Evolutionary conservation across 2,113 vertebrate genomes (phyloP), one percentile per base, ranked within the genome.

Genomic region (Pelobates fuscus): DNA sequence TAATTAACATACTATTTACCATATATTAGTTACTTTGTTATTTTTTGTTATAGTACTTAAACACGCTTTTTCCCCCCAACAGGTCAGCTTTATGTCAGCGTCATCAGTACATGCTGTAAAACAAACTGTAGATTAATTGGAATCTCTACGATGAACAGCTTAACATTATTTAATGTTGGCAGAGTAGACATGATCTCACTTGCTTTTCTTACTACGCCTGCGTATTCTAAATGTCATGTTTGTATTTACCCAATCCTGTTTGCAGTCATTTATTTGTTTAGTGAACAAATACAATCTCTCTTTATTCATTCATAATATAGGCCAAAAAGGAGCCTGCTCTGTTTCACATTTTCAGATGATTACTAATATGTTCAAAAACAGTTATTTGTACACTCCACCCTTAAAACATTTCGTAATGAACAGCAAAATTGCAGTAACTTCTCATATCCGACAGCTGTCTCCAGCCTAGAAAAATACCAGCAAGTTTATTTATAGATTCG

Each of bases 171-270:
- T 37, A 6, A 10, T 37, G 5, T 20, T 25, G 44, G 63, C 64
- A 26, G 24, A 37, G 8, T 60, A 73, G 71, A 73, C 71, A 57
- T 73, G 60, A 73, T 49, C 21, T 73, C 71, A 73, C 27, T 46
- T 64, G 29, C 55, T 73, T 65, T 15, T 65, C n/a, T 32, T 18
- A 17, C 3, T 15, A 60, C 32, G 30, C 20, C 32, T 37, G 32
- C 32, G 5, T 10, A 37, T 37, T 49, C 15, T 18, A 49, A 49
- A 49, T 3, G 17, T 49, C 2, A 49, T 15, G 5, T 11, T 14
- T 4, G 3, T 18, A 17, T 49, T 49, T 49, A 49, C 5, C 44
- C 12, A 49, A 12, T 49, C 17, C 17, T 49, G 44, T 49, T 49
- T 49, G 17, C 44, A 18, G 44, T 49, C 44, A 49, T 49, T 49